Base-by-base conservation (phyloP, 2,113 vertebrate genomes). In the Sturnira hondurensis region DNA sequence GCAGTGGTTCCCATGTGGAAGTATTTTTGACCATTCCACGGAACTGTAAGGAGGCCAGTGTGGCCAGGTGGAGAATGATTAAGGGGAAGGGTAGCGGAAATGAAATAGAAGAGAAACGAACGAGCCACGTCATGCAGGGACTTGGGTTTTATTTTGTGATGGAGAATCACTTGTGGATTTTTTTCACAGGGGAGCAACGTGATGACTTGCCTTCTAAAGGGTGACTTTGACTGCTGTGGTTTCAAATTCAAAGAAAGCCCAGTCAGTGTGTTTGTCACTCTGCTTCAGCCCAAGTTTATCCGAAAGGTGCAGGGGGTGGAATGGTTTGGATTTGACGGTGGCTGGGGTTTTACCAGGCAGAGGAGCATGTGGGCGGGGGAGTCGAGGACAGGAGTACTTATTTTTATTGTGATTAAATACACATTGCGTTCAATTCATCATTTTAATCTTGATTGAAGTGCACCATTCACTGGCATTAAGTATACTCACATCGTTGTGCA, bases 81-180 rank as follows among this genome's bases (percentile, higher is more conserved):
- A 50, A 84, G 28, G 17, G n/a, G 14, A 45, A 63, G 9, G 12
- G 56, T 0, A 61, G 9, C 0, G 38, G 47, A 85, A 54, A 50
- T 26, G 5, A 63, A 43, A 83, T 31, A 28, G 38, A 73, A 41
- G 52, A 84, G 63, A 87, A 92, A 90, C 7, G 12, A 63, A 78
- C 33, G 16, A 36, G 10, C 1, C 33, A 43, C n/a, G 1, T 63
- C 8, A 0, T 20, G 0, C 19, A 28, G 28, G 15, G n/a, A 41
- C 2, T 36, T 70, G 36, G 50, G 19, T 74, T 85, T 93, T 74
- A 26, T 58, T 86, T 56, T 52, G 45, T 65, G 12, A 52, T 73
- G 19, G 11, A 41, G 54, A 84, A 67, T 15, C 4, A 56, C 43
- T 65, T 94, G 22, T 31, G 41, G 3, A 43, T 20, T 52, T 89